These are phyloP conservation scores for Sylvilagus bachmani DNA, from an alignment of 2,113 vertebrate species.

Conservation along the genomic window DNA sequence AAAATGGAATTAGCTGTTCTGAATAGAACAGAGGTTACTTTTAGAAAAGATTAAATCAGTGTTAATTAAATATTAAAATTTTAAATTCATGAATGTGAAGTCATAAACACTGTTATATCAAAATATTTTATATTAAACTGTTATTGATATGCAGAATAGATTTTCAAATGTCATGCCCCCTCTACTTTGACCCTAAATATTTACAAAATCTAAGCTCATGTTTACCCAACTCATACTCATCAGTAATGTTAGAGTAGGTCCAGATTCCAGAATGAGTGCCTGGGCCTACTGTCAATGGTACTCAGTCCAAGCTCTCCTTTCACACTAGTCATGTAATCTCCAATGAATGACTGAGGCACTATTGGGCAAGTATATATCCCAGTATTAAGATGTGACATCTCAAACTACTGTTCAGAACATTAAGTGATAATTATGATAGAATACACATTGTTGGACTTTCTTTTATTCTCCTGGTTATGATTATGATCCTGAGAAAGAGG, in stretches of 20 bases:
- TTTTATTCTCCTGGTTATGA: background rate
- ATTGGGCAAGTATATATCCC: background rate
- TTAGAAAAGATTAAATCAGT: background rate
- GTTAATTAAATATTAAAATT: conserved; percentile 30
- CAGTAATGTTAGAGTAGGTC: background rate
- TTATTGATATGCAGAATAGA: background rate
- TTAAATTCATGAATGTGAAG: background rate
- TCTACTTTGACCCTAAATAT: background rate
- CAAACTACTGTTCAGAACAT: background rate
- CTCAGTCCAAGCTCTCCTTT: background rate
- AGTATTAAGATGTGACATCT: background rate
- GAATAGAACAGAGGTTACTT: background rate
- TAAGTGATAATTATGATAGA: background rate
- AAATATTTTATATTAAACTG: background rate
- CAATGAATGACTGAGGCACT: background rate
- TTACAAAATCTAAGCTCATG: conserved; percentile 14
- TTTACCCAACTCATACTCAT: background rate
- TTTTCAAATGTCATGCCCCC: background rate
- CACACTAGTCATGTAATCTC: background rate
- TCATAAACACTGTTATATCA: conserved; percentile 7
- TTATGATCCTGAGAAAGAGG: background rate
- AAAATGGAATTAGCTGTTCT: background rate
- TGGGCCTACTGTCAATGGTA: background rate
- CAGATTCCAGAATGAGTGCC: background rate
- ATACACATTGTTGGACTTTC: background rate